Evolutionary conservation across 2,113 vertebrate species (phyloP).

Genomic region (Passer domesticus): DNA sequence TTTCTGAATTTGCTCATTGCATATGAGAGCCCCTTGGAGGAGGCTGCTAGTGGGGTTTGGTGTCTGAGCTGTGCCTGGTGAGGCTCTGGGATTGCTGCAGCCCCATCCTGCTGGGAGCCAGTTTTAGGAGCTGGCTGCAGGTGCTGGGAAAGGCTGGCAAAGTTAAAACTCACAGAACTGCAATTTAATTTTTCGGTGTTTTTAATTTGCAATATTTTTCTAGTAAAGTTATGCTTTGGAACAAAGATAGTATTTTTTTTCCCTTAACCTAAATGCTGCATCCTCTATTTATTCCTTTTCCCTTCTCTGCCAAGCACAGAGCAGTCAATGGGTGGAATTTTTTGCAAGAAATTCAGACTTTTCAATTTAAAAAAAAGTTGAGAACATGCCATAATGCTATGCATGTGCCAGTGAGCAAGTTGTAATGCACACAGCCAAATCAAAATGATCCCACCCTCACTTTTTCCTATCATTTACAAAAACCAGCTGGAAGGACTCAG

Average conservation of each 20-base stretch:
- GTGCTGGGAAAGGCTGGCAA: neutral
- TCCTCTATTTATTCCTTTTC: constrained; percentile 28
- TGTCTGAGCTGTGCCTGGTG: neutral
- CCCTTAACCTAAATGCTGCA: neutral
- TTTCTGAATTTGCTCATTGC: neutral
- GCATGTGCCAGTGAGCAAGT: neutral
- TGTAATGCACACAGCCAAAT: constrained; percentile 1
- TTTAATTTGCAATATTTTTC: neutral
- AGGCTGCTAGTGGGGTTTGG: neutral
- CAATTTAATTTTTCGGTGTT: neutral
- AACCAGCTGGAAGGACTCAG: neutral
- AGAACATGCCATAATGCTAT: neutral
- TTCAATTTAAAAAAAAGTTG: constrained; percentile 2
- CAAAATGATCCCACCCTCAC: neutral
- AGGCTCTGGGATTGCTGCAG: neutral
- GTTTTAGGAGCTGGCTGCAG: neutral
- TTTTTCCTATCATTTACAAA: neutral
- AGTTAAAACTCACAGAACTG: neutral
- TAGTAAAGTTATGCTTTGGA: neutral
- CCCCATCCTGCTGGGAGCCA: neutral
- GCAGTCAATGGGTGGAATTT: constrained; percentile 51
- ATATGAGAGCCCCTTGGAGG: neutral
- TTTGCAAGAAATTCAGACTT: constrained; percentile 42
- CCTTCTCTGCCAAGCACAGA: constrained; percentile 9
- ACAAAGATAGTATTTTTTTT: neutral